Base-by-base conservation (phyloP, 2,113 vertebrate species). In the Okapia johnstoni region DNA sequence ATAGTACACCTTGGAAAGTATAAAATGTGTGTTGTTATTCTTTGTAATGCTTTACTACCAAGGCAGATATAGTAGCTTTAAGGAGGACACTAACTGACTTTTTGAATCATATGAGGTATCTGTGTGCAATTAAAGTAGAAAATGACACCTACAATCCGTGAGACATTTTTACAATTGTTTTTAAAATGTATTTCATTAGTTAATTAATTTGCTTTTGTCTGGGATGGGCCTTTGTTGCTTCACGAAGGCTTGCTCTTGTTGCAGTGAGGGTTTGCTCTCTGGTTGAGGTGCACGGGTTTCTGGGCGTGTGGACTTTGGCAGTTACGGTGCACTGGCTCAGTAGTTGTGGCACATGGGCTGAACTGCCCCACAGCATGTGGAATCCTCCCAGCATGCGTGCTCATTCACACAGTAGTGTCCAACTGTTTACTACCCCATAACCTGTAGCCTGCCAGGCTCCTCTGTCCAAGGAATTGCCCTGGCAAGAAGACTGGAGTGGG, bases 21-120 rank as follows among this genome's bases (percentile, higher is more conserved):
- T 88, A 77, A 93, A 87, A 96, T 96, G 2, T 66, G 77, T 96
- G 58, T 66, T 96, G 7, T 94, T 96, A 93, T 81, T 97, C 85
- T 98, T 97, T 98, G 73, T 79, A 94, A 40, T 95, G 12, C 33
- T 97, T 97, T 84, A 93, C 90, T 98, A 97, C 86, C 89, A 79
- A 97, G 70, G 85, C 30, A 97, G 90, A 96, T 97, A 97, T 66
- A 77, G 97, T 89, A 93, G 58, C 43, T 97, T 97, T 89, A 95
- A 40, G 92, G 88, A 93, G 36, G 93, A 81, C 86, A 85, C 55
- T 94, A 36, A 76, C 79, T 1, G 86, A 94, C 63, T 93, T 57
- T 98, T 83, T 97, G n/a, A 96, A 90, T 84, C 80, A 98, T 83
- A 97, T 33, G 48, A 93, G 93, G 91, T 95, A 79, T 89, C 79